Conservation (phyloP, 2,113 vertebrate species). For the Ammodytes marinus region DNA sequence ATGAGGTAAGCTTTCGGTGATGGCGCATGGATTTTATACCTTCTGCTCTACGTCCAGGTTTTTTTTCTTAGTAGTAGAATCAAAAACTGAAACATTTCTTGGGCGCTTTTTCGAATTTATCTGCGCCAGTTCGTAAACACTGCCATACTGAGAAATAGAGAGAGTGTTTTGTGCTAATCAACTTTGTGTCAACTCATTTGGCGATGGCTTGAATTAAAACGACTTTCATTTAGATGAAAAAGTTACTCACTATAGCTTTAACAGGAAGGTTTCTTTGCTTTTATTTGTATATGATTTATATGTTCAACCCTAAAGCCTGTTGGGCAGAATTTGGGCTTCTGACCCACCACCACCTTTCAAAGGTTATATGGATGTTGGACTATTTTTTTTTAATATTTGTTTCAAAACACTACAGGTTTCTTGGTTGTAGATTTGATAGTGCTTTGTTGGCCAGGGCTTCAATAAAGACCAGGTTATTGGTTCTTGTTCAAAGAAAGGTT, state of each 20-base stretch:
- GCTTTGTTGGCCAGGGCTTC: neutral
- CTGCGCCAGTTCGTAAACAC: no score
- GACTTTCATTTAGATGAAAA: no score
- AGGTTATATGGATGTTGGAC: neutral
- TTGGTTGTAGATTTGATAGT: neutral
- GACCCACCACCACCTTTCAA: neutral
- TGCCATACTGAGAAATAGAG: no score
- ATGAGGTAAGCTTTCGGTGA: no score
- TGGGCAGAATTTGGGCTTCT: neutral
- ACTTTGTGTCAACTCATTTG: no score
- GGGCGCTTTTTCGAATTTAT: no score
- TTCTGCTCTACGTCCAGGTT: no score
- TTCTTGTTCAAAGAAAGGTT: constrained; percentile 44
- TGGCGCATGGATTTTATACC: no score
- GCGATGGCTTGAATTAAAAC: no score
- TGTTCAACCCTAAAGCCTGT: constrained; percentile 6
- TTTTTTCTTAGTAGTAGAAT: no score
- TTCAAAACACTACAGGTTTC: neutral
- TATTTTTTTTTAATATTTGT: neutral
- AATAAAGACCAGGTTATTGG: constrained; percentile 2
- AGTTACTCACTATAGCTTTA: neutral
- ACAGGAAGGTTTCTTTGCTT: neutral
- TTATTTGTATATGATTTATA: neutral
- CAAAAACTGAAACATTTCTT: no score
- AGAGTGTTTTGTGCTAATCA: no score